Evolutionary conservation across 2,888 invertebrate genomes (phyloP), one percentile per base, ranked within the genome.

Genomic region (Amiota communis): DNA sequence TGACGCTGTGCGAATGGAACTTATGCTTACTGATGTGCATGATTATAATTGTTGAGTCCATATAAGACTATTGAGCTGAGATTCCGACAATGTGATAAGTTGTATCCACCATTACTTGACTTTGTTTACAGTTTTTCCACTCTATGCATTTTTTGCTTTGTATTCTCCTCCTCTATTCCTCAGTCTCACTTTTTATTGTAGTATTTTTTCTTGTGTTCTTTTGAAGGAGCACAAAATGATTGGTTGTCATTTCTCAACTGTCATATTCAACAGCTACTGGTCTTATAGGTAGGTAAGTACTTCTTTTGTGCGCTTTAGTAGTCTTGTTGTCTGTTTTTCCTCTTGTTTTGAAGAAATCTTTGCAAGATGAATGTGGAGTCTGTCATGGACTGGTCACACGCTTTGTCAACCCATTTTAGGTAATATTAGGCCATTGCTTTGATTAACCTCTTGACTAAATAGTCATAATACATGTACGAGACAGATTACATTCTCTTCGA

Each of bases 241-340:
- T 80, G 80, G 79, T 79, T 83, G 80, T 83, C 81, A 85, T 85
- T 80, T 84, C 79, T 83, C 81, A 84, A 78, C 81, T 84, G 81
- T 82, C 82, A 82, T 83, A 83, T 77, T 72, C 76, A 75, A 63
- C 74, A 77, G 82, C 85, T 85, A 85, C 85, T 81, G 84, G 80
- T 81, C 79, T 85, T 81, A 74, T 76, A 56, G 65, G 48, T n/a
- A n/a, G n/a, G n/a, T n/a, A n/a, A n/a, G n/a, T 15, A 53, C 59
- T 6, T 36, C 36, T 6, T n/a, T 36, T 36, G 36, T 36, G 3
- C 1, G 13, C 53, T 53, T 73, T 53, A 20, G 17, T 23, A 23
- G 20, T 51, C 53, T 13, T 68, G 53, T 51, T 20, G 20, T 20
- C 13, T 49, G 12, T 10, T 13, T n/a, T 48, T 48, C 51, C 36